phyloP scores from a whole-genome alignment of 2,797 vertebrate species.

The Sebastes hubbsi region DNA sequence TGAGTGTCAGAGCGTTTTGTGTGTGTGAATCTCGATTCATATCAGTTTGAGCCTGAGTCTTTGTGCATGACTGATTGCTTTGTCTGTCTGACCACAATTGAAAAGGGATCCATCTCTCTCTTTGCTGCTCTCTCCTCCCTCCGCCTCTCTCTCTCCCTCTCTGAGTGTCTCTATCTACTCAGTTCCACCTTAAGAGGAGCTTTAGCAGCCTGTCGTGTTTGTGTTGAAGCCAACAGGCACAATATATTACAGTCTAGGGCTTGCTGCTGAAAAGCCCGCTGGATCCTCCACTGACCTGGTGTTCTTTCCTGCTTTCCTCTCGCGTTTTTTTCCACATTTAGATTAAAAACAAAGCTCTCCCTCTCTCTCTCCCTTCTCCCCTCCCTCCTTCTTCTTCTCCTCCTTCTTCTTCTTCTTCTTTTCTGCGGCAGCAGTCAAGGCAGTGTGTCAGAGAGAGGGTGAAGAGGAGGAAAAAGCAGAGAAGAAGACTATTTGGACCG shows the following conservation, averaged over 20 bases:
- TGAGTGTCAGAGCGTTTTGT: slow-evolving; percentile 33
- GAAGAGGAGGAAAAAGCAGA: slow-evolving; percentile 62
- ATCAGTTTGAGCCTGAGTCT: slow-evolving; percentile 71
- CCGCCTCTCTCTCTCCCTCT: slow-evolving; percentile 10
- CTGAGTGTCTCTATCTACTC: slow-evolving; percentile 67
- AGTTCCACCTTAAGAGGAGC: slow-evolving; percentile 90
- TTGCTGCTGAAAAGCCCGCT: slow-evolving; percentile 88
- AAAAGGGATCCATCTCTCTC: slow-evolving; percentile 72
- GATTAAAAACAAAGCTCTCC: slow-evolving; percentile 85
- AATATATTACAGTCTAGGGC: slow-evolving; percentile 88
- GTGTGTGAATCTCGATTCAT: slow-evolving; percentile 64
- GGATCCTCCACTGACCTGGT: slow-evolving; percentile 88
- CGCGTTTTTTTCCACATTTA: slow-evolving; percentile 79
- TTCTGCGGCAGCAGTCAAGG: slow-evolving; percentile 74
- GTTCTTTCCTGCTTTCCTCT: slow-evolving; percentile 85
- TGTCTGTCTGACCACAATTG: slow-evolving; percentile 77
- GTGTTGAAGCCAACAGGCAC: slow-evolving; percentile 90
- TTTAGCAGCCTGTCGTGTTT: slow-evolving; percentile 86
- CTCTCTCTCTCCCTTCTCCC: slow-evolving; percentile 6
- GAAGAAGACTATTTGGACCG: slow-evolving; percentile 61
- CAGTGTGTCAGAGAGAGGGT: slow-evolving; percentile 65
- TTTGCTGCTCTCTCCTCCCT: slow-evolving; percentile 11
- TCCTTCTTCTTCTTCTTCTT: slow-evolving; percentile 51
- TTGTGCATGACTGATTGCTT: slow-evolving; percentile 79
- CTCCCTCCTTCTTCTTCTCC: slow-evolving; percentile 21